Evolutionary conservation across 2,797 vertebrate species (phyloP).

Genomic region (Hydrolagus colliei): DNA sequence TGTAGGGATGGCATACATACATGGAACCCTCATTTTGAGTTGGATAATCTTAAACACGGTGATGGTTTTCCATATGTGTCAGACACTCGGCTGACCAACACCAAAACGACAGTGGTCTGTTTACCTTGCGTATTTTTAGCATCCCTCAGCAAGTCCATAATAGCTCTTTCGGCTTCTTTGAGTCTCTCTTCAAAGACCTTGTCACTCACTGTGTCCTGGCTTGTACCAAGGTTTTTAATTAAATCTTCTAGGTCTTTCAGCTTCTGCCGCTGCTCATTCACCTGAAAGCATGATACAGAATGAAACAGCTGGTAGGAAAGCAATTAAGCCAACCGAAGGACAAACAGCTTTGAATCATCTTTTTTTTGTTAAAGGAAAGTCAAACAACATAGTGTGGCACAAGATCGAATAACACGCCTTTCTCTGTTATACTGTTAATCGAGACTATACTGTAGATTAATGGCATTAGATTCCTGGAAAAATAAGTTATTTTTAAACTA

Average conservation of each 20-base stretch:
- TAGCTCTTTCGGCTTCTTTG: constrained; percentile 78
- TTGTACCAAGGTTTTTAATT: constrained; percentile 75
- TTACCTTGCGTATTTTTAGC: constrained; percentile 84
- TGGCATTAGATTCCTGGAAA: not conserved
- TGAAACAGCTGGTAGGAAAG: not conserved
- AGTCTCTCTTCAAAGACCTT: constrained; percentile 84
- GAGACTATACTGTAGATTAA: not conserved
- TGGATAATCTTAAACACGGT: too few species aligned
- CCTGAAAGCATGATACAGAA: constrained; percentile 49
- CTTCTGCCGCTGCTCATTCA: constrained; percentile 82
- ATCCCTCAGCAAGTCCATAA: constrained; percentile 75
- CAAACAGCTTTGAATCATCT: not conserved
- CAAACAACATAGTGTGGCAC: not conserved
- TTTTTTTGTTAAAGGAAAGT: not conserved
- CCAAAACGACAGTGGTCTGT: not conserved
- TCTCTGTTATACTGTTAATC: not conserved
- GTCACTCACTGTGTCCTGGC: constrained; percentile 73
- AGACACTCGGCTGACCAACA: too few species aligned
- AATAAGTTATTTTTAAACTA: not conserved
- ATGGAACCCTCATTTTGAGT: too few species aligned
- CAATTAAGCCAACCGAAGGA: not conserved
- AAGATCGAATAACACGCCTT: too few species aligned
- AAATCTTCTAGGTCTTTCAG: constrained; percentile 80
- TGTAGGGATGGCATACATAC: too few species aligned
- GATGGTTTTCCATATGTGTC: too few species aligned